These are phyloP conservation scores for Cephonodes hylas DNA, from an alignment of 2,888 invertebrate species.

Conservation along the genomic window DNA sequence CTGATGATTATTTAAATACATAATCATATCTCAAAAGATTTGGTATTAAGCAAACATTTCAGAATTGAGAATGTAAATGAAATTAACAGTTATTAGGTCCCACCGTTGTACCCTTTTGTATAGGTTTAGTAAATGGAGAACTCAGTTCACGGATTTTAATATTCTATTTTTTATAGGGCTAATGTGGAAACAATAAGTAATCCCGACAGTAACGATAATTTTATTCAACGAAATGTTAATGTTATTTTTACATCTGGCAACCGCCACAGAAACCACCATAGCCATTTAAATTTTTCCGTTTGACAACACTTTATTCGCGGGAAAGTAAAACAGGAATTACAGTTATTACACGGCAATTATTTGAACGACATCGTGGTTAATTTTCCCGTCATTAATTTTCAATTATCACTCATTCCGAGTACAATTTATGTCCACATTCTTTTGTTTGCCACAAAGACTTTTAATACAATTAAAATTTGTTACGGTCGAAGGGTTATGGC, in stretches of 20 bases:
- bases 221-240: not conserved
- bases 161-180: not conserved
- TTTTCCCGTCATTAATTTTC: conserved; percentile 40
- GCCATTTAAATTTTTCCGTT: not conserved
- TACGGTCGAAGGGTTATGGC: not conserved
- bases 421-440: conserved; percentile 31
- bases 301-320: not conserved
- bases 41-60: no score
- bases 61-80: no score
- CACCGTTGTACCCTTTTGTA: no score
- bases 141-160: no score
- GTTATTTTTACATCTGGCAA: not conserved
- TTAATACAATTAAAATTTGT: not conserved
- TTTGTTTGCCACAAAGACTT: conserved; percentile 25
- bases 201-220: no score
- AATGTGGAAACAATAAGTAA: not conserved
- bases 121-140: no score
- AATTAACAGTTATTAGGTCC: not conserved
- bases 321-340: not conserved
- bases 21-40: no score
- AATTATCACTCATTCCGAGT: conserved; percentile 38
- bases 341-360: conserved; percentile 13
- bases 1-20: no score
- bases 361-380: conserved; percentile 31
- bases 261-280: not conserved